Evolutionary conservation across 2,113 vertebrate species (phyloP).

Genomic region (Formicarius rufipectus): DNA sequence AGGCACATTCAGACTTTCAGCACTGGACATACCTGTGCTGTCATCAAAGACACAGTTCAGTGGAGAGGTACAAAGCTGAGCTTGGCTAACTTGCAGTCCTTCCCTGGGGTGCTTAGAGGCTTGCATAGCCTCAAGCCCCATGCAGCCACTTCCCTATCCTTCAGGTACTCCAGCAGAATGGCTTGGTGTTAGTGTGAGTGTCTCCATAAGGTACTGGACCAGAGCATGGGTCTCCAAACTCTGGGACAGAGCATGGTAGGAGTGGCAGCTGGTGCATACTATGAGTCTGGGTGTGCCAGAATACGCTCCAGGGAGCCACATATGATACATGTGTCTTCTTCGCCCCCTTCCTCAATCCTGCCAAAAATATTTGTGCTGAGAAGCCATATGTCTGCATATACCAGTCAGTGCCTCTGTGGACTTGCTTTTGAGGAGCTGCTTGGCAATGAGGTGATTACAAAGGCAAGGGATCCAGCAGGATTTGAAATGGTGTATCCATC

Average conservation of each 20-base stretch:
- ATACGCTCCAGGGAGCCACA: not conserved
- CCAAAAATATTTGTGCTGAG: not conserved
- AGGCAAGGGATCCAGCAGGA: not conserved
- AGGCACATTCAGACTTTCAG: not conserved
- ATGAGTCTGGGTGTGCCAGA: not conserved
- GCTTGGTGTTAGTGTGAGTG: not conserved
- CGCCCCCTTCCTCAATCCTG: not conserved
- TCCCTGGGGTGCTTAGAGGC: not conserved
- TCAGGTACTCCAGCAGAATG: not conserved
- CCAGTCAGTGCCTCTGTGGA: not conserved
- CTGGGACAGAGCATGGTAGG: not conserved
- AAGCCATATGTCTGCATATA: not conserved
- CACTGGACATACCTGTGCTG: not conserved
- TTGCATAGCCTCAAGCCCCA: not conserved
- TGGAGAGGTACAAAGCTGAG: not conserved
- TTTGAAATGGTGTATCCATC: not conserved
- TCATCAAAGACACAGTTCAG: not conserved
- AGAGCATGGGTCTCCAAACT: not conserved
- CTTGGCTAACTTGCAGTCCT: not conserved
- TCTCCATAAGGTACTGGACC: not conserved
- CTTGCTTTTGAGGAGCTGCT: not conserved
- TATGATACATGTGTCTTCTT: rapidly evolving
- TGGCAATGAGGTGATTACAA: not conserved
- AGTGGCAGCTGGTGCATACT: not conserved
- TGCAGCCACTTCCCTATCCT: not conserved